Base-by-base conservation (phyloP, 2,888 invertebrate genomes). In the Mechanitis messenoides region DNA sequence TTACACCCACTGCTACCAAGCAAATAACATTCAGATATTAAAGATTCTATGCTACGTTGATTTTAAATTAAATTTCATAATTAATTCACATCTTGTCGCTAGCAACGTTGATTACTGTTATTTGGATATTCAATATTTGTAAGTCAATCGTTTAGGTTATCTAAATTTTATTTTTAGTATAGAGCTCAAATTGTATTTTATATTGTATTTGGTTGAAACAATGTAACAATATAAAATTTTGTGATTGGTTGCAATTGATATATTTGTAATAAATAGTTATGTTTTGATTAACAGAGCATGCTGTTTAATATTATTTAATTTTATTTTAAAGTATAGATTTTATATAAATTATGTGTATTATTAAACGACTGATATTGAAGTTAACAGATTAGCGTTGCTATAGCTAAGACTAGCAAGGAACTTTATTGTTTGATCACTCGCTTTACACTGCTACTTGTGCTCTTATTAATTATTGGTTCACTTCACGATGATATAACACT, bases 1-100 rank as follows among this genome's bases (percentile, higher is more conserved):
- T 67, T 58, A 68, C 70, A 67, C 72, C 73, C 73, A 76, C 76
- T 79, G 77, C 79, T 74, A 74, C 67, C 65, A 66, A 69, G 69
- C 68, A 67, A 71, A 60, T 50, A 58, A 58, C 56, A 35, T 60
- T 53, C 60, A 47, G 47, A 59, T 31, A 59, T 47, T 60, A 50
- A 55, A 33, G 28, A 45, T 58, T 62, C 54, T 62, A 55, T 56
- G 53, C 60, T 60, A 53, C 61, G 61, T 59, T 54, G 58, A 59
- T 61, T 59, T 53, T n/a, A 61, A 63, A 57, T 63, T 53, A 53
- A 60, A 45, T 38, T n/a, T 35, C 20, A 5, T 35, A 31, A 45
- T 45, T 20, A 20, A 45, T 11, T 33, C 5, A 47, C 31, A 59
- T 55, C 61, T 62, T 63, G 63, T 61, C 65, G 59, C 58, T 65